Percentiles rank a stretch among this genome's conserved stretches.
phyloP scores from a whole-genome alignment of 2,888 invertebrate species.

The Eremobia ochroleuca region DNA sequence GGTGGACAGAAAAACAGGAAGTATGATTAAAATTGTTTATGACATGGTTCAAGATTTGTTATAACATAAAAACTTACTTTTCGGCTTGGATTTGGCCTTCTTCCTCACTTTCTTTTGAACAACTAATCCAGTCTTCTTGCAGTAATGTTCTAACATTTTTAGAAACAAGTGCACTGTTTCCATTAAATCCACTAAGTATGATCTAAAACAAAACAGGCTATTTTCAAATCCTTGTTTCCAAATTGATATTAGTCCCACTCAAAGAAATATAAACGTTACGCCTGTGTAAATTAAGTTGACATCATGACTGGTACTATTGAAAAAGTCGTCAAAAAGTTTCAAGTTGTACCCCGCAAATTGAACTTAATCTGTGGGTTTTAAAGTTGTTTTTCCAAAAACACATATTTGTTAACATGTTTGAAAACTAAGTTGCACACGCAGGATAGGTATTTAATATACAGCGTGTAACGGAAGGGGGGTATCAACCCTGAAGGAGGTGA shows the following conservation, averaged over 20 bases:
- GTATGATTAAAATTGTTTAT: neutral
- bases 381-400: neutral
- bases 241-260: neutral
- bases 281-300: neutral
- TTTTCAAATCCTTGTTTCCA: neutral
- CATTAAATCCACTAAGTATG: slow-evolving; percentile 96
- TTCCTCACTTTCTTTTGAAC: slow-evolving; percentile 93
- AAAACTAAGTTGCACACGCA: too few species aligned
- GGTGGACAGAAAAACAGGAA: neutral
- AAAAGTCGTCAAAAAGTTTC: neutral
- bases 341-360: neutral
- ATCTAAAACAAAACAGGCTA: slow-evolving; percentile 86
- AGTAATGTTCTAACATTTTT: slow-evolving; percentile 96
- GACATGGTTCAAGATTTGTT: neutral
- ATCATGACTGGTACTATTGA: neutral
- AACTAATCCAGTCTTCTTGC: slow-evolving; percentile 92
- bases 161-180: slow-evolving; percentile 97
- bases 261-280: neutral
- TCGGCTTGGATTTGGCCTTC: slow-evolving; percentile 88
- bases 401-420: neutral
- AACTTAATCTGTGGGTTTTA: neutral
- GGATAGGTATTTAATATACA: too few species aligned
- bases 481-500: too few species aligned
- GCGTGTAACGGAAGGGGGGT: too few species aligned
- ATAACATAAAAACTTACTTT: slow-evolving; percentile 73